These are phyloP conservation scores for Nibea albiflora DNA, from an alignment of 2,113 vertebrate species.

Conservation along the genomic window DNA sequence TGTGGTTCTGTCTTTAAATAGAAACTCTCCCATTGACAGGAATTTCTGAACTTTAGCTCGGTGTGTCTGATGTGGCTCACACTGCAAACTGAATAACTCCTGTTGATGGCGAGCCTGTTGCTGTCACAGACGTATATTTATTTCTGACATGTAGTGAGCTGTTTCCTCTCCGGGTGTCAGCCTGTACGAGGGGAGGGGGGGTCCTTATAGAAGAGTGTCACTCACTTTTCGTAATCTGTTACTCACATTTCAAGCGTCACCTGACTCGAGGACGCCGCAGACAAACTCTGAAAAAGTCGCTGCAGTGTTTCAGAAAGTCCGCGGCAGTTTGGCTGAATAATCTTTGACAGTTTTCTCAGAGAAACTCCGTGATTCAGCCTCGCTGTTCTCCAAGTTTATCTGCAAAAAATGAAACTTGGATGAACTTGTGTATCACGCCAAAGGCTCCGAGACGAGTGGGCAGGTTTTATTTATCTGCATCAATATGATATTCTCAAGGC, in stretches of 20 bases:
- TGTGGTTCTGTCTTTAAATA: neutral
- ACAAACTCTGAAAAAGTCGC: neutral
- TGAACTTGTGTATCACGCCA: neutral
- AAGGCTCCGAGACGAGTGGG: neutral
- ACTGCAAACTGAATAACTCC: neutral
- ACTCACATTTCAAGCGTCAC: neutral
- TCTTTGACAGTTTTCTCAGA: neutral
- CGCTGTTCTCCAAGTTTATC: constrained; percentile 1
- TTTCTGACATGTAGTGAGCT: neutral
- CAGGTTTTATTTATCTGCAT: constrained; percentile 26
- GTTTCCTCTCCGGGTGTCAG: neutral
- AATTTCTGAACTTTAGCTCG: neutral
- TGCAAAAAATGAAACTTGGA: constrained; percentile 9
- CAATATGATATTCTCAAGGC: constrained; percentile 17
- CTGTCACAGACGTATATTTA: neutral
- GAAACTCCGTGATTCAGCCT: neutral
- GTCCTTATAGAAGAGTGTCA: neutral
- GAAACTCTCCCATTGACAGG: neutral
- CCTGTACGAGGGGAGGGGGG: neutral
- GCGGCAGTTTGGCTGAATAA: neutral
- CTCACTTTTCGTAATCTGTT: neutral
- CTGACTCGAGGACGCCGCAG: neutral
- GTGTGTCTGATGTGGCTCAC: neutral
- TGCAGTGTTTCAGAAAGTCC: neutral
- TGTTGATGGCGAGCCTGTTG: neutral